These are phyloP conservation scores for Furcula furcula DNA, from an alignment of 2,888 invertebrate species.

Conservation along the genomic window DNA sequence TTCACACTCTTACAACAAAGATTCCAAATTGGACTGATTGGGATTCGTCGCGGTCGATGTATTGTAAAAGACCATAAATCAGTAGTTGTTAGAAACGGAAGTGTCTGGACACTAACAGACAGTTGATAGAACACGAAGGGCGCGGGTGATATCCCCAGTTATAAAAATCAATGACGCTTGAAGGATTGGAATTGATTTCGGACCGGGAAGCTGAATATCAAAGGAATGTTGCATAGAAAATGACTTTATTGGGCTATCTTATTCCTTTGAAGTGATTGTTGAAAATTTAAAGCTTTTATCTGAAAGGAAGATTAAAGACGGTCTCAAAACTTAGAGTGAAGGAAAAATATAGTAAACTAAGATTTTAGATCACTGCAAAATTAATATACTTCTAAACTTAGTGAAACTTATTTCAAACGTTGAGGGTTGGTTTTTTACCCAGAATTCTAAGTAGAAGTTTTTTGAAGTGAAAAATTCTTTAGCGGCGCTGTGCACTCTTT, in stretches of 20 bases:
- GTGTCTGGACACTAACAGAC: constrained; percentile 29
- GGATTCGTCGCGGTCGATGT: constrained; percentile 54
- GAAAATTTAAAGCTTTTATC: constrained; percentile 18
- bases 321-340: constrained; percentile 2
- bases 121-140: constrained; percentile 30
- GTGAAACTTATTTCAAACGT: neutral
- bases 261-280: constrained; percentile 17
- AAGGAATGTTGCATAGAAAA: constrained; percentile 11
- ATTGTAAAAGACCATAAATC: constrained; percentile 56
- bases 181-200: constrained; percentile 17
- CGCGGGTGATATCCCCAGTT: constrained; percentile 18
- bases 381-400: neutral
- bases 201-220: constrained; percentile 9
- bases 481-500: too few relatives aligned
- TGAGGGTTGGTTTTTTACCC: too few relatives aligned
- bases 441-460: too few relatives aligned
- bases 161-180: constrained; percentile 10
- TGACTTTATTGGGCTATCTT: constrained; percentile 17
- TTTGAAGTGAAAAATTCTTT: too few relatives aligned
- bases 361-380: neutral
- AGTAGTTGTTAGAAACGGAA: constrained; percentile 47
- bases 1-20: constrained; percentile 36
- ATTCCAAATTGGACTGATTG: constrained; percentile 48
- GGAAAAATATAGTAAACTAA: too few relatives aligned
- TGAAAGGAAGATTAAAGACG: constrained; percentile 17